These are phyloP conservation scores for Phenganax stokvisi DNA, from an alignment of 92 coral and sea anemone genomes.

Conservation along the genomic window DNA sequence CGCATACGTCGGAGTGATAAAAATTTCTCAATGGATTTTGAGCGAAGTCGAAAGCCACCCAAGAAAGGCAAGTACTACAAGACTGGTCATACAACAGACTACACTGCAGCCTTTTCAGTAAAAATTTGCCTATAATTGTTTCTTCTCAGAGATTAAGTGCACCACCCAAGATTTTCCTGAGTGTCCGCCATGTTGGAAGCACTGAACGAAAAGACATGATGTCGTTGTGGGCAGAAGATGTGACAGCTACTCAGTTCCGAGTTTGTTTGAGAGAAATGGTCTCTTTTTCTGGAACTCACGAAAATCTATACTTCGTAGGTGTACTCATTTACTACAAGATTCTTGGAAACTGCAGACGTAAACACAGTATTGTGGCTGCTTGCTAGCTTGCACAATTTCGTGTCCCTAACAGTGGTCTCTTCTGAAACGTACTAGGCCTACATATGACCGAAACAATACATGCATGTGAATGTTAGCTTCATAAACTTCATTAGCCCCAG, in stretches of 20 bases:
- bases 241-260: slow-evolving; percentile 37
- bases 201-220: neutral
- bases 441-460: too few relatives aligned
- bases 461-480: too few relatives aligned
- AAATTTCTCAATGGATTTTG: too few relatives aligned
- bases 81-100: too few relatives aligned
- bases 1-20: too few relatives aligned
- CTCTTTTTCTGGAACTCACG: slow-evolving; percentile 71
- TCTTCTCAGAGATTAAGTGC: neutral
- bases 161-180: neutral
- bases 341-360: neutral
- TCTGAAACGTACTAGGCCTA: too few relatives aligned
- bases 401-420: too few relatives aligned
- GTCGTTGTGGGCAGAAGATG: slow-evolving; percentile 63
- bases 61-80: too few relatives aligned
- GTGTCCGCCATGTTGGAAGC: slow-evolving; percentile 2
- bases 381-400: neutral
- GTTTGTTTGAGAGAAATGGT: slow-evolving; percentile 68
- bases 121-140: neutral
- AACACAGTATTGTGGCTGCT: neutral
- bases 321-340: neutral
- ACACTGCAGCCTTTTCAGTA: too few relatives aligned
- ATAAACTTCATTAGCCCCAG: too few relatives aligned
- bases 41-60: too few relatives aligned
- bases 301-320: slow-evolving; percentile 58